Evolutionary conservation across 2,888 invertebrate genomes (phyloP), one percentile per base, ranked within the genome.

Genomic region (Orthosia gothica): DNA sequence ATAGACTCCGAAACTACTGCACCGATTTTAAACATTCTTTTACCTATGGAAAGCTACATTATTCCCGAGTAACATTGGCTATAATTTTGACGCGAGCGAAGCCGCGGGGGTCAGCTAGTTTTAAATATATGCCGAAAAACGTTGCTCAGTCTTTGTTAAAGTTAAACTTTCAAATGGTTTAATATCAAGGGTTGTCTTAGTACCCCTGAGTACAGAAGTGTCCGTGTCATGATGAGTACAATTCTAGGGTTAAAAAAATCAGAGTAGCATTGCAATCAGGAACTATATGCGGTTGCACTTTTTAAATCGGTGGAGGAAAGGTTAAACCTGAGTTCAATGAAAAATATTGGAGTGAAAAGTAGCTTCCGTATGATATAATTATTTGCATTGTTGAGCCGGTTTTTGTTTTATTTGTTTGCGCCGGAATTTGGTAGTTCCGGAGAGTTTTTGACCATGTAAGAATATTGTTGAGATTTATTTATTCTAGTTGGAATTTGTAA

Each of bases 341-440:
- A 66, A 76, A 40, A 68, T 59, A 55, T 64, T 68, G 58, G 49
- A 40, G 58, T 74, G 18, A 57, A 71, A 68, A 57, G 49, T 50
- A 68, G 84, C 79, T 85, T 85, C 86, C 84, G 86, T 64, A 20
- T 82, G 20, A 68, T 74, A 50, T 55, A 79, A 59, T 66, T 66
- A 79, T 64, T 66, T 66, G 3, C 57, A 61, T 1, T 45, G 40
- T 70, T 55, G 1, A 61, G 15, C 70, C 12, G 0, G 12, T 20
- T 55, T 49, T 52, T 47, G 12, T 45, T 58, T 54, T 40, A 12
- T 54, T 49, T n/a, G 0, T 9, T 69, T 69, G 11, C 1, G 32
- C 18, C 23, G 7, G 45, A 23, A 49, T 59, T 11, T 40, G 15
- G 18, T 16, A 64, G 55, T 65, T 49, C n/a, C 49, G 65, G 57